These are phyloP conservation scores for Papilio glaucus DNA, from an alignment of 1,140 invertebrate species.

Conservation along the genomic window DNA sequence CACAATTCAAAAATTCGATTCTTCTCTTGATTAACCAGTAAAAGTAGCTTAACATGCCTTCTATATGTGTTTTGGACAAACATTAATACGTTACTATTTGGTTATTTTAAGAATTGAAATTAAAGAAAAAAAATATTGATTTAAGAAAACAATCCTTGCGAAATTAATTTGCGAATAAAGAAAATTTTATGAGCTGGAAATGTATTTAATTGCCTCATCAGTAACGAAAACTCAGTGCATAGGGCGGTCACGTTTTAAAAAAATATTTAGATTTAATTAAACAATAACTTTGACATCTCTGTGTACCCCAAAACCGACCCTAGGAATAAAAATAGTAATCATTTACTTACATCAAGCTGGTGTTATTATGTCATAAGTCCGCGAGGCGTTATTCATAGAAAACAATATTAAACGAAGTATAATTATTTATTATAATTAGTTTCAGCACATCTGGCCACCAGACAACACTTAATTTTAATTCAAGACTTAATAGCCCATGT, in stretches of 20 bases:
- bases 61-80: background rate
- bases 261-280: background rate
- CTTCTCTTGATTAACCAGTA: background rate
- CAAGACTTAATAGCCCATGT: no score
- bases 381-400: no score
- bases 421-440: no score
- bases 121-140: background rate
- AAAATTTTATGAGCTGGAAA: constrained; percentile 7
- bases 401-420: no score
- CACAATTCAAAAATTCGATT: background rate
- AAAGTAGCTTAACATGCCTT: background rate
- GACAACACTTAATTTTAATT: no score
- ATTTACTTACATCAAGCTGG: no score
- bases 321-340: background rate
- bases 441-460: no score
- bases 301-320: no score
- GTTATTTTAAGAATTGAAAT: no score
- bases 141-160: constrained; percentile 1
- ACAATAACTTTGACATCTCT: background rate
- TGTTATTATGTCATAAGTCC: no score
- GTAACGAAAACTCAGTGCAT: background rate
- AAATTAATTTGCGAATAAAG: background rate
- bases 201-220: constrained; percentile 5
- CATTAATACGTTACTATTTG: background rate
- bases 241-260: background rate